A percentile compares a stretch with the other conserved stretches of the same genome.
These are phyloP conservation scores for Beroe forskalii DNA, from an alignment of 37 sponge, comb jelly and placozoan genomes.

Conservation along the genomic window DNA sequence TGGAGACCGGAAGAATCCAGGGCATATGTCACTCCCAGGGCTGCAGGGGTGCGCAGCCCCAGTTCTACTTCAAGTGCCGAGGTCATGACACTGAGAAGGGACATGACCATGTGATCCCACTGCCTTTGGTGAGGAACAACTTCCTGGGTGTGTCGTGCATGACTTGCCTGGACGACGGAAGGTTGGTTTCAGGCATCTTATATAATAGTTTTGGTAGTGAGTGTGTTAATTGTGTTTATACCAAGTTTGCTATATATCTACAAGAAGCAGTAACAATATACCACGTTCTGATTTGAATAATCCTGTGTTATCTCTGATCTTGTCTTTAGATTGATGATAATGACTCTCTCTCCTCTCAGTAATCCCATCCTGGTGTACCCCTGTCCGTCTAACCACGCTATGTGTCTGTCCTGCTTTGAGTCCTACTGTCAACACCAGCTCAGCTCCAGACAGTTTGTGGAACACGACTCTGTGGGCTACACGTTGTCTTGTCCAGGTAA, in stretches of 20 bases:
- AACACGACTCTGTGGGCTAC: conserved; percentile 73
- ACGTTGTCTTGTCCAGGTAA: conserved; percentile 84
- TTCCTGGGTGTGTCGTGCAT: conserved; percentile 26
- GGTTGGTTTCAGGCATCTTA: no score
- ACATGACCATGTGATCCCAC: conserved; percentile 19
- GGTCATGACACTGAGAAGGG: conserved; percentile 42
- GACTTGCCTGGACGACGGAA: conserved; percentile 20
- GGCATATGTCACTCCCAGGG: conserved; percentile 24
- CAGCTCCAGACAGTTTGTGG: conserved; percentile 72
- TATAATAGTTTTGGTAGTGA: no score
- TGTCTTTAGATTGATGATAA: no score
- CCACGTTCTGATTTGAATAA: no score
- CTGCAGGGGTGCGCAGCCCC: not conserved
- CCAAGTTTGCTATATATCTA: no score
- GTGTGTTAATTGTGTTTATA: no score
- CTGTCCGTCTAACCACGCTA: conserved; percentile 67
- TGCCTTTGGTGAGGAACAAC: conserved; percentile 15
- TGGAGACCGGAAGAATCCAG: not conserved
- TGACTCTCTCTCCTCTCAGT: no score
- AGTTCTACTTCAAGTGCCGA: conserved; percentile 50
- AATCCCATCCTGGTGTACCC: conserved; percentile 18
- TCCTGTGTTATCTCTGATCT: no score
- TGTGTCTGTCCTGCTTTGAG: conserved; percentile 82
- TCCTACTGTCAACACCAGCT: conserved; percentile 71
- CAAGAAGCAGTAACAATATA: no score